Evolutionary conservation across 2,888 invertebrate genomes (phyloP).

Genomic region (Formica aserva): DNA sequence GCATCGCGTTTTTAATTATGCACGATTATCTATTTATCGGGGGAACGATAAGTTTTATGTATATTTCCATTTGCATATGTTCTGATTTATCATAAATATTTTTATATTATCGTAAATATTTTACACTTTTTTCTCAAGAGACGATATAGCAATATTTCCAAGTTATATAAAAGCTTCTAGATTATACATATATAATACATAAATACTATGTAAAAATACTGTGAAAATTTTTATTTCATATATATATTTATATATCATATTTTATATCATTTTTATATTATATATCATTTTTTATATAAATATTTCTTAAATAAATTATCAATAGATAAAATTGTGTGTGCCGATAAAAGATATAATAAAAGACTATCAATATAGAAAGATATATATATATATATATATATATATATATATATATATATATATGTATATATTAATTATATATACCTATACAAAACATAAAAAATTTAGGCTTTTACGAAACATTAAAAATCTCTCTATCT

Average conservation of each 20-base stretch:
- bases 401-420: no score
- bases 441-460: not conserved
- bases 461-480: not conserved
- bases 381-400: no score
- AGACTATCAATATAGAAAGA: no score
- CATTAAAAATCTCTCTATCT: not conserved
- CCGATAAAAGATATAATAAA: no score
- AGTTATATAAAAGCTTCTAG: not conserved
- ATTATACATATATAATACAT: not conserved
- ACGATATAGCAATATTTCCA: not conserved
- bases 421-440: no score
- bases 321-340: no score
- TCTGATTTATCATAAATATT: constrained; percentile 4
- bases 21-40: not conserved
- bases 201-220: not conserved
- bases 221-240: not conserved
- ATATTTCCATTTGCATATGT: not conserved
- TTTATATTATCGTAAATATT: not conserved
- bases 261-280: no score
- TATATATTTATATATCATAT: no score
- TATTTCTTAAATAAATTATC: no score
- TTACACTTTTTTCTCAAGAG: not conserved
- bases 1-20: constrained; percentile 39
- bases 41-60: not conserved
- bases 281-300: no score